A percentile compares a stretch with the other conserved stretches of the same genome.
These are phyloP conservation scores for Hirtodrosophila confusa DNA, from an alignment of 2,888 invertebrate genomes.

Conservation along the genomic window DNA sequence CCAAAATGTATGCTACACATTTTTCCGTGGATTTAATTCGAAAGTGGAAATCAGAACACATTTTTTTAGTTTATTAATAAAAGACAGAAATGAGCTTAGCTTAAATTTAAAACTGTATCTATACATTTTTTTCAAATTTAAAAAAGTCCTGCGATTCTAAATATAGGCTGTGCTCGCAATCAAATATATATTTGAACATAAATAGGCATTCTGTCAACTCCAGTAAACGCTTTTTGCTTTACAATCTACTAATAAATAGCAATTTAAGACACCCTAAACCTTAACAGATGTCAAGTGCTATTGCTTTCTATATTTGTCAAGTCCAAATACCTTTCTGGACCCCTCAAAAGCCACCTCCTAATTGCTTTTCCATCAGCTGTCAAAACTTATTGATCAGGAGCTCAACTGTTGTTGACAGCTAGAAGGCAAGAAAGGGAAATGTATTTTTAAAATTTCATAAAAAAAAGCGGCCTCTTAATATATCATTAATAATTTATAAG, in stretches of 20 bases:
- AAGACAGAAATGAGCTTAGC: too few species aligned
- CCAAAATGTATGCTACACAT: too few species aligned
- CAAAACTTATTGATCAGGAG: slow-evolving; percentile 20
- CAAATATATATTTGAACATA: too few species aligned
- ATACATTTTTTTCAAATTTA: too few species aligned
- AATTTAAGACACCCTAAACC: not conserved
- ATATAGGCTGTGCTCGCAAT: too few species aligned
- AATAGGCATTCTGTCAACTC: too few species aligned
- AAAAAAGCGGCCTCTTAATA: slow-evolving; percentile 45
- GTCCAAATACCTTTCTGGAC: slow-evolving; percentile 2
- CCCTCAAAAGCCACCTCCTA: slow-evolving; percentile 17
- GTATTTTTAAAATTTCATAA: slow-evolving; percentile 20
- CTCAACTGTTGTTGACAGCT: slow-evolving; percentile 56
- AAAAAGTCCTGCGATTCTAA: too few species aligned
- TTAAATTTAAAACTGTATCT: too few species aligned
- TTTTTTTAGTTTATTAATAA: too few species aligned
- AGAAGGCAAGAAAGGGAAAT: slow-evolving; percentile 16
- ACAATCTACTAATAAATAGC: too few species aligned
- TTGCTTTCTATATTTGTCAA: not conserved
- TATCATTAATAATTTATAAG: slow-evolving; percentile 76
- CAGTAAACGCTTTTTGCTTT: not conserved
- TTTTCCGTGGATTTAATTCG: too few species aligned
- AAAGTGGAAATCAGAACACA: too few species aligned
- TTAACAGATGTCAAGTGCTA: slow-evolving; percentile 1
- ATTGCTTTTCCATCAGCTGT: slow-evolving; percentile 42